Base-by-base conservation (phyloP, 1,140 invertebrate species). In the Panulirus ornatus region DNA sequence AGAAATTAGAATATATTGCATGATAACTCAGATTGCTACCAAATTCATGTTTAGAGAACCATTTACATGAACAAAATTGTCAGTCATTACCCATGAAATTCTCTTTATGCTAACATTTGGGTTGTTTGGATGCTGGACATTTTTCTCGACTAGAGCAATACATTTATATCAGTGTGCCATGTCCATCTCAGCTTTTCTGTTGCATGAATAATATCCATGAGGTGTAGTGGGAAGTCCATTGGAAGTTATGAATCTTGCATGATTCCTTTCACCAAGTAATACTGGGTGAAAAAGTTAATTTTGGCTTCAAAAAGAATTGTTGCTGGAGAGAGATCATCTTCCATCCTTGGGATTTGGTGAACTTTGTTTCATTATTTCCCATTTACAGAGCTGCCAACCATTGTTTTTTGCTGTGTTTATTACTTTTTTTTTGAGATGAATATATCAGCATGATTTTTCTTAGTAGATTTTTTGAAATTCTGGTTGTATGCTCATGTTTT, bases 71-170 rank as follows among this genome's bases (percentile, higher is more conserved):
- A 30, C 58, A 66, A 66, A 66, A 30, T 66, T 66, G 27, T 30
- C 3, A 22, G 11, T 66, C 8, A 30, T 66, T 66, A 0, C 30
- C 6, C n/a, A 30, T 66, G 27, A 30, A 66, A 66, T 8, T 66
- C 3, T 8, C 3, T 66, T 66, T 66, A 27, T 30, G 30, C 30
- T 30, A 8, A 66, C 5, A 66, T 66, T 66, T 66, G 58, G 22
- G 58, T 47, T 47, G 44, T 66, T 66, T 66, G 58, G 58, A 22
- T 66, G 58, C n/a, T 66, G 58, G 58, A 30, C 58, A 66, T 66
- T 66, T 66, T 66, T 58, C 11, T 6, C 30, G n/a, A 66, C 58
- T 11, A 58, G 54, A 27, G 30, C n/a, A 30, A 22, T 58, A 66
- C 22, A 66, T 30, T 30, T 66, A 22, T 30, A 66, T 66, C 58